Conservation (phyloP, 2,113 vertebrate species). For the Lepus americanus region DNA sequence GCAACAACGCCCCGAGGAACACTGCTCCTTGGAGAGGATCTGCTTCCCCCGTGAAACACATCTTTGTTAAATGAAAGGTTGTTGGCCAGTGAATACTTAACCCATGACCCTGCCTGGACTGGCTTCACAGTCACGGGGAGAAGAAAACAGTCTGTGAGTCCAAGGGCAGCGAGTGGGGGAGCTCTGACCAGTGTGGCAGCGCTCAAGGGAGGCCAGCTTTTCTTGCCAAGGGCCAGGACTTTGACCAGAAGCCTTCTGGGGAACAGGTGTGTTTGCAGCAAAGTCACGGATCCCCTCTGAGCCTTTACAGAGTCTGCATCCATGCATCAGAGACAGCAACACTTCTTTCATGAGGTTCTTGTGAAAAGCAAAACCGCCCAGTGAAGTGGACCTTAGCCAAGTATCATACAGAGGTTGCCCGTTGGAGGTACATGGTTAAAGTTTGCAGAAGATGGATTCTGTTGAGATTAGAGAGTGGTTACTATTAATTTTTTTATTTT, state of each 20-base stretch:
- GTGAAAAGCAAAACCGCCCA: neutral
- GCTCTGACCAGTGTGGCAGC: neutral
- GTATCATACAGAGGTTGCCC: neutral
- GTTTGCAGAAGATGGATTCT: neutral
- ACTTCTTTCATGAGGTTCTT: neutral
- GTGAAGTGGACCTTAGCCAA: neutral
- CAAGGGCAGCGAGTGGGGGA: neutral
- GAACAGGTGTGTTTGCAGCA: neutral
- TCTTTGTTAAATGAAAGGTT: neutral
- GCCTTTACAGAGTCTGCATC: neutral
- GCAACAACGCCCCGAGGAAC: neutral
- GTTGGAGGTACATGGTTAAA: neutral
- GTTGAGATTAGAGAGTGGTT: neutral
- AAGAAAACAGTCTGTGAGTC: neutral
- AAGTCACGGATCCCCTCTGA: neutral
- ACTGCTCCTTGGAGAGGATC: neutral
- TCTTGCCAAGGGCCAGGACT: neutral
- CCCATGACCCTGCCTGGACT: neutral
- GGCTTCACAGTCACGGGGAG: neutral
- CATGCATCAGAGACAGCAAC: neutral
- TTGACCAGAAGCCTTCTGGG: neutral
- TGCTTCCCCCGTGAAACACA: neutral
- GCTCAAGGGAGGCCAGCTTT: neutral
- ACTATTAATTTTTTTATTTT: neutral
- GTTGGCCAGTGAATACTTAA: neutral